A percentile compares a stretch with the other conserved stretches of the same genome.
These are phyloP conservation scores for Lycophotia porphyrea DNA, from an alignment of 2,888 invertebrate species.

Conservation along the genomic window DNA sequence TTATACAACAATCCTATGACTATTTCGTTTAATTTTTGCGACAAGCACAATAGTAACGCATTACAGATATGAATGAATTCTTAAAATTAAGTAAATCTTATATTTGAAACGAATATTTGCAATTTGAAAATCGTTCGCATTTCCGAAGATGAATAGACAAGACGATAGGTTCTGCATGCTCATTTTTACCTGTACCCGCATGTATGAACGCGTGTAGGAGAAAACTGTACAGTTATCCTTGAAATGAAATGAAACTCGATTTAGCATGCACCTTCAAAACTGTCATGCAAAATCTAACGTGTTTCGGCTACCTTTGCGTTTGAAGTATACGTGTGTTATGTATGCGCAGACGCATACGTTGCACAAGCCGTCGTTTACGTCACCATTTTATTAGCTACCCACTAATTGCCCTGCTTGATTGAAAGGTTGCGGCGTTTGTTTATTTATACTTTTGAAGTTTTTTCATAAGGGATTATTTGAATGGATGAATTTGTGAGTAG, in stretches of 20 bases:
- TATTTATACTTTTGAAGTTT: neutral
- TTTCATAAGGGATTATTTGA: slow-evolving; percentile 13
- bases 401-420: slow-evolving; percentile 55
- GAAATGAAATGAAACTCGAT: neutral
- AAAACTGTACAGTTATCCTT: neutral
- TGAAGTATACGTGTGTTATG: slow-evolving; percentile 47
- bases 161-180: neutral
- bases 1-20: neutral
- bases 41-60: neutral
- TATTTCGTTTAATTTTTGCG: neutral
- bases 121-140: neutral
- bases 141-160: neutral
- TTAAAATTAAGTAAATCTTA: neutral
- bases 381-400: slow-evolving; percentile 36
- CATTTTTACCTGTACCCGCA: too few relatives aligned
- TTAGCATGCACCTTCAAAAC: neutral
- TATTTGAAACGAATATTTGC: neutral
- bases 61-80: neutral
- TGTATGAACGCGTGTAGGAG: neutral
- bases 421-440: slow-evolving; percentile 48
- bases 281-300: neutral
- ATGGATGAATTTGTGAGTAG: neutral
- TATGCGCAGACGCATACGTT: slow-evolving; percentile 48
- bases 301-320: neutral
- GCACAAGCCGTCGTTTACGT: slow-evolving; percentile 50